Conservation (phyloP, 2,888 invertebrate genomes). For the Eupithecia tripunctaria region DNA sequence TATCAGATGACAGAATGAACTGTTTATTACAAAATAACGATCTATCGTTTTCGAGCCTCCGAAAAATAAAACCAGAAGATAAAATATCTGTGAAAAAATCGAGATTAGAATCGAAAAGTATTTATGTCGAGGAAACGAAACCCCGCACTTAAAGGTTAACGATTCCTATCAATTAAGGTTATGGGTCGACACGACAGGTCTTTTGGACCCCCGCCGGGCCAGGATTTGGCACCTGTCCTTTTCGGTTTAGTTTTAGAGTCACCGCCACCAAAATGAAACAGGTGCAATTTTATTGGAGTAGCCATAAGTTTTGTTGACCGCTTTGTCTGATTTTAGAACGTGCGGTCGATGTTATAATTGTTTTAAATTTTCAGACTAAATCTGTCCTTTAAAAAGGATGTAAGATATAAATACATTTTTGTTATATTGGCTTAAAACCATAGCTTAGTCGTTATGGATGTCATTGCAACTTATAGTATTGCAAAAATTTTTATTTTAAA, state of each 20-base stretch:
- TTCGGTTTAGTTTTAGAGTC: conserved; percentile 72
- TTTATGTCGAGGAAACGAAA: conserved; percentile 80
- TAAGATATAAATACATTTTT: not conserved
- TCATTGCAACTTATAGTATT: not conserved
- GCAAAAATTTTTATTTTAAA: no score
- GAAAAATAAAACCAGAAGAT: conserved; percentile 80
- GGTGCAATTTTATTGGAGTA: conserved; percentile 67
- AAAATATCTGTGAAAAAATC: conserved; percentile 75
- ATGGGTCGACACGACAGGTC: conserved; percentile 74
- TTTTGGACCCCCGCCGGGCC: conserved; percentile 74
- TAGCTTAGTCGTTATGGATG: not conserved
- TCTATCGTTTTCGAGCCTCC: conserved; percentile 75
- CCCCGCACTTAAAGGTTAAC: conserved; percentile 81
- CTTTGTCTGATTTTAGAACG: conserved; percentile 10
- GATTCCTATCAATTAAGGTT: conserved; percentile 85
- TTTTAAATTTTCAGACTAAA: not conserved
- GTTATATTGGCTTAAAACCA: not conserved
- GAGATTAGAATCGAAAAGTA: conserved; percentile 79
- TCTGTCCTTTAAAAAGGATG: not conserved
- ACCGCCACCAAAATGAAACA: conserved; percentile 72
- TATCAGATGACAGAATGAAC: conserved; percentile 82
- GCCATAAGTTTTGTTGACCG: conserved; percentile 44
- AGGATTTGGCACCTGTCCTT: conserved; percentile 80
- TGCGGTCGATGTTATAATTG: not conserved
- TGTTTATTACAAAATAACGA: conserved; percentile 83